These are phyloP conservation scores for Phalacrocorax brasilianus DNA, from an alignment of 2,113 vertebrate species.

Conservation along the genomic window DNA sequence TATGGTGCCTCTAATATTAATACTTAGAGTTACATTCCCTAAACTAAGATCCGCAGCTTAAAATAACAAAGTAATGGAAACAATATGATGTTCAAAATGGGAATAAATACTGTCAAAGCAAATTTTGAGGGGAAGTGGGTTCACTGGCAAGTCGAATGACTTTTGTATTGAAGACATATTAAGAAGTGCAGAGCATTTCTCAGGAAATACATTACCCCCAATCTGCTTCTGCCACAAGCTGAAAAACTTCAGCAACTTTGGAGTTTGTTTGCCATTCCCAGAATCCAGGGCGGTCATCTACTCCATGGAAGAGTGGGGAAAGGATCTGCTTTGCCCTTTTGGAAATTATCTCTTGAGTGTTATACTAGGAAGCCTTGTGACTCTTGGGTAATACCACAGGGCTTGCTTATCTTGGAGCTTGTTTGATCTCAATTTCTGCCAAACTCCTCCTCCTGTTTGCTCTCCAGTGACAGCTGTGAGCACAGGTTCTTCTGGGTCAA, in stretches of 20 bases:
- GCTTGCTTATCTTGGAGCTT: not conserved
- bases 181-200: not conserved
- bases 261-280: not conserved
- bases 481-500: not conserved
- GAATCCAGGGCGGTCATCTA: not conserved
- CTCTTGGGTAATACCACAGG: not conserved
- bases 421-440: not conserved
- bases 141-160: not conserved
- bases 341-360: not conserved
- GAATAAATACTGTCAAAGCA: not conserved
- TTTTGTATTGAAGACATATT: not conserved
- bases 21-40: not conserved
- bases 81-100: not conserved
- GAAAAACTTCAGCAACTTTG: not conserved
- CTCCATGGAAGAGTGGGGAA: not conserved
- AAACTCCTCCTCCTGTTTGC: not conserved
- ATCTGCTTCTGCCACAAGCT: not conserved
- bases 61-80: not conserved
- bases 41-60: not conserved
- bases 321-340: not conserved
- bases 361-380: not conserved
- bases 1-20: not conserved
- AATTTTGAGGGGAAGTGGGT: not conserved
- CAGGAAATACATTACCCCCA: not conserved
- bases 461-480: not conserved